These are phyloP conservation scores for Paramormyrops kingsleyae DNA, from an alignment of 2,113 vertebrate genomes.

Conservation along the genomic window DNA sequence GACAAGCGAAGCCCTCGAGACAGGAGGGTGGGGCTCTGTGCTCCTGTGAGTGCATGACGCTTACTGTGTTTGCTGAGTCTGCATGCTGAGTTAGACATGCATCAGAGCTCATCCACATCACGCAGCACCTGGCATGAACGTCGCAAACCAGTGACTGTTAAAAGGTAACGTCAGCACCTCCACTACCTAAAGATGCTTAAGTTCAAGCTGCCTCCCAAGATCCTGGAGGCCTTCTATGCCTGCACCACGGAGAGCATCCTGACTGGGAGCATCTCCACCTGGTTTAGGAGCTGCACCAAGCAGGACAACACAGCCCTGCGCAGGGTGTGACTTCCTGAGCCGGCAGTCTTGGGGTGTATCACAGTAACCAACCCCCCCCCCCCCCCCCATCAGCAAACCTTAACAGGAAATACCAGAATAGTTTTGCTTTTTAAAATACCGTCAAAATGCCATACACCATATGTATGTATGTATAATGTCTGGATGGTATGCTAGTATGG, in stretches of 20 bases:
- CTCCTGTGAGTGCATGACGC: not conserved
- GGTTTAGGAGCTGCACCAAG: not conserved
- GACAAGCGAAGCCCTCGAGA: not conserved
- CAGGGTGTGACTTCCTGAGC: not conserved
- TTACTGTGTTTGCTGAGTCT: not conserved
- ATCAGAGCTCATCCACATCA: not conserved
- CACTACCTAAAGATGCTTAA: not conserved
- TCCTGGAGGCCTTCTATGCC: not conserved
- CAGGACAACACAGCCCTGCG: not conserved
- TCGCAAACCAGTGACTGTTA: not conserved
- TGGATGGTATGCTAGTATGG: too few species aligned
- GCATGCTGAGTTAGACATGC: not conserved
- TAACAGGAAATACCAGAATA: too few species aligned
- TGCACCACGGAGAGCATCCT: not conserved
- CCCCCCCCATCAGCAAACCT: not conserved
- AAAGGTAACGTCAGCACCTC: not conserved
- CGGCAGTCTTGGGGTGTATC: not conserved
- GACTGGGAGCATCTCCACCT: not conserved
- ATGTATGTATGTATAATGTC: too few species aligned
- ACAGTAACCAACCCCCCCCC: too few species aligned
- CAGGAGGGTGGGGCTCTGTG: not conserved
- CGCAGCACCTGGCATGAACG: not conserved
- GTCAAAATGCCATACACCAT: too few species aligned
- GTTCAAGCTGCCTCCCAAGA: not conserved
- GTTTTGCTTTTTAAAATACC: too few species aligned